Evolutionary conservation across 2,888 invertebrate species (phyloP).

Genomic region (Apamea monoglypha): DNA sequence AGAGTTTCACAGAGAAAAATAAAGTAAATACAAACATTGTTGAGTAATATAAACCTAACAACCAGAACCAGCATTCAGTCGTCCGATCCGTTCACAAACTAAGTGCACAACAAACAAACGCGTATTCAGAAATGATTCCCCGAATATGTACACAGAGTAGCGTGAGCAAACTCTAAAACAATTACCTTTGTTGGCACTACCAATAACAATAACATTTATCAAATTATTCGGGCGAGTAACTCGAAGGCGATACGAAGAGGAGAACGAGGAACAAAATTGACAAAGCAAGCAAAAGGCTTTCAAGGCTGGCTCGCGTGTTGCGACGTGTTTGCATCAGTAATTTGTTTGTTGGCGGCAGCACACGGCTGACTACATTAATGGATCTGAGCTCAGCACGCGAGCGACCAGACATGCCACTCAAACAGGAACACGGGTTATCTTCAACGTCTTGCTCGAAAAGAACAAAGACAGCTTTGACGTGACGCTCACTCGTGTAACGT

Average conservation of each 20-base stretch:
- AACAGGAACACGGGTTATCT: slow-evolving; percentile 67
- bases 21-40: slow-evolving; percentile 39
- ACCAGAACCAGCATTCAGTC: slow-evolving; percentile 46
- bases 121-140: slow-evolving; percentile 60
- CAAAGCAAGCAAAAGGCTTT: slow-evolving; percentile 89
- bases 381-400: slow-evolving; percentile 86
- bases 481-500: slow-evolving; percentile 54
- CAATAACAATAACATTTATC: slow-evolving; percentile 88
- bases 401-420: slow-evolving; percentile 77
- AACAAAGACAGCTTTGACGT: slow-evolving; percentile 67
- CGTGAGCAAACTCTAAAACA: slow-evolving; percentile 81
- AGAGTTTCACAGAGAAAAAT: background rate
- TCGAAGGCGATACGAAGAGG: slow-evolving; percentile 74
- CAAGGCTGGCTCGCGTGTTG: slow-evolving; percentile 87
- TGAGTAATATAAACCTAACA: slow-evolving; percentile 33
- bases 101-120: slow-evolving; percentile 62
- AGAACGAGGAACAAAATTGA: slow-evolving; percentile 79
- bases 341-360: slow-evolving; percentile 89
- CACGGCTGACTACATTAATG: slow-evolving; percentile 88
- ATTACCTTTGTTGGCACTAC: slow-evolving; percentile 83
- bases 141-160: slow-evolving; percentile 71
- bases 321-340: slow-evolving; percentile 90
- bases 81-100: slow-evolving; percentile 44
- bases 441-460: slow-evolving; percentile 72
- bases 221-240: slow-evolving; percentile 72